Conservation (phyloP, 35 echinoderm and acorn worm genomes). For the Holothuria glaberrima region DNA sequence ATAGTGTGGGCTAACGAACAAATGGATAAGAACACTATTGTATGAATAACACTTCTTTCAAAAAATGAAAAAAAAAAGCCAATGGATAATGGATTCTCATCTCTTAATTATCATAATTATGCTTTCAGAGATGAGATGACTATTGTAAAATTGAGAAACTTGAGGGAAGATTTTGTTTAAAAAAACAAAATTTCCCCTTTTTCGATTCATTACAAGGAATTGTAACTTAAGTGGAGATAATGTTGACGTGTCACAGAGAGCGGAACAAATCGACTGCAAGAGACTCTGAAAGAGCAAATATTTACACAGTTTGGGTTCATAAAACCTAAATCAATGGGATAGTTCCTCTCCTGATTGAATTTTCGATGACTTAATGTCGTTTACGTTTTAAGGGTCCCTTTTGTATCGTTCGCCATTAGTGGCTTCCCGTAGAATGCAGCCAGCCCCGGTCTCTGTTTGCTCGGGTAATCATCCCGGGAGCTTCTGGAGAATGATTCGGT, state of each 20-base stretch:
- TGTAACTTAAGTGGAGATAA: too few species aligned
- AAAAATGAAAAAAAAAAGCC: too few species aligned
- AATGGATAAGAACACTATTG: too few species aligned
- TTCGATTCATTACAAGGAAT: too few species aligned
- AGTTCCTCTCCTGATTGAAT: conserved; percentile 30
- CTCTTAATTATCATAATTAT: too few species aligned
- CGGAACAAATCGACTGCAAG: conserved; percentile 14
- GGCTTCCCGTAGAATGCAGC: conserved; percentile 11
- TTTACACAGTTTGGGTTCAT: conserved; percentile 35
- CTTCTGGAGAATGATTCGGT: conserved; percentile 7
- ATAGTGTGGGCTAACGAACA: too few species aligned
- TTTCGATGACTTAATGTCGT: conserved; percentile 31
- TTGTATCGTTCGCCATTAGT: conserved; percentile 47
- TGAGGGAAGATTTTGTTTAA: too few species aligned
- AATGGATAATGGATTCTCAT: too few species aligned
- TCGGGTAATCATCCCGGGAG: conserved; percentile 16
- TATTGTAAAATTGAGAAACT: too few species aligned
- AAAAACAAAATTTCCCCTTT: too few species aligned
- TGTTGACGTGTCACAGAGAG: not conserved
- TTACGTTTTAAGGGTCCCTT: conserved; percentile 4
- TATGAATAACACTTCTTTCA: too few species aligned
- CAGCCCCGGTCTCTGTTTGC: not conserved
- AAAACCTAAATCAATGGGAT: not conserved
- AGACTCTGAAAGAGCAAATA: conserved; percentile 17
- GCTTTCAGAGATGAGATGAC: too few species aligned